phyloP scores from a whole-genome alignment of 1,140 invertebrate species.

The Diprion similis region DNA sequence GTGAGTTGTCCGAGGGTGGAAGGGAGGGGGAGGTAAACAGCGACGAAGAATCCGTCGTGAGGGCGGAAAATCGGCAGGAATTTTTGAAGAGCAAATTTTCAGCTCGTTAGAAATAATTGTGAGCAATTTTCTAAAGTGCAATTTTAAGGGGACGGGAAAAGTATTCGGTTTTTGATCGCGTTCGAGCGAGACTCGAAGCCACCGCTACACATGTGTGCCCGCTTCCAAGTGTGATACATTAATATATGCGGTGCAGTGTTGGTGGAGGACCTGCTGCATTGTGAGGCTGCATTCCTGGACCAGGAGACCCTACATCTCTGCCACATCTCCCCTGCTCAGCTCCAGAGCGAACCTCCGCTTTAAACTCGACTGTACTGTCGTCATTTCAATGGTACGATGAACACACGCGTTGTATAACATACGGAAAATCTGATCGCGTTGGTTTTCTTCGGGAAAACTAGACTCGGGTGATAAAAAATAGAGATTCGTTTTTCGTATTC shows the following conservation, averaged over 20 bases:
- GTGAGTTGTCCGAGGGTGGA: too few relatives aligned
- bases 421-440: not conserved
- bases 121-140: too few relatives aligned
- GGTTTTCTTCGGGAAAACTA: conserved; percentile 29
- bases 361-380: too few relatives aligned
- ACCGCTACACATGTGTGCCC: conserved; percentile 18
- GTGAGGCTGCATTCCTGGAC: conserved; percentile 37
- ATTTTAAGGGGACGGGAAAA: too few relatives aligned
- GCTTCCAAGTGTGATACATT: conserved; percentile 22
- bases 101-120: too few relatives aligned
- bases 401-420: too few relatives aligned
- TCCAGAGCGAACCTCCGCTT: not conserved
- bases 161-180: not conserved
- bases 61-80: not conserved
- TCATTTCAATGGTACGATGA: too few relatives aligned
- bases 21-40: not conserved
- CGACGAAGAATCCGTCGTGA: not conserved
- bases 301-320: conserved; percentile 21
- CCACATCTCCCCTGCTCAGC: conserved; percentile 5
- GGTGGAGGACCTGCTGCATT: conserved; percentile 35
- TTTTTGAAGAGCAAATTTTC: too few relatives aligned
- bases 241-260: conserved; percentile 28
- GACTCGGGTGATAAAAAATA: conserved; percentile 32
- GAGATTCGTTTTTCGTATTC: conserved; percentile 27
- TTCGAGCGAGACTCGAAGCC: not conserved